Base-by-base conservation (phyloP, 1,140 invertebrate genomes). In the Phymastichus coffea region DNA sequence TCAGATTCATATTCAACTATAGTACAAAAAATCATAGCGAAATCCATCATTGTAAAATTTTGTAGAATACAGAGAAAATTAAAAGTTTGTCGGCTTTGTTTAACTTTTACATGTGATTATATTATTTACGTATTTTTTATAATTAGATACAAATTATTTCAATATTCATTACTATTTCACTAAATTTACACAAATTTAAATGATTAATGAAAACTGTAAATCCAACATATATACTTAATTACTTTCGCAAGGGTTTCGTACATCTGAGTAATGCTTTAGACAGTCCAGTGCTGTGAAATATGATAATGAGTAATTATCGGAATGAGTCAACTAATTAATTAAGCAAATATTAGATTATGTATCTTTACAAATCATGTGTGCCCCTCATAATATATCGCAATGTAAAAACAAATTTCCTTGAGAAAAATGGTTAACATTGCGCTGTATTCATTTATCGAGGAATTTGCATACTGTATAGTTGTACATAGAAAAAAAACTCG, bases 11-110 rank as follows among this genome's bases (percentile, higher is more conserved):
- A 64, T 63, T 66, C 66, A 67, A 54, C 64, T 68, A 71, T 65
- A 74, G 72, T 74, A 74, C 71, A 74, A 75, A 72, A 57, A 66
- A 58, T 65, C 66, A 69, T 66, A 66, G 66, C 54, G 47, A 60
- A 48, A 65, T 64, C 40, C 22, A 57, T 58, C 62, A 70, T 63
- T 75, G 73, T 75, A 74, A 65, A 71, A 70, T 72, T 71, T 65
- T 75, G 70, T 75, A 74, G 70, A 30, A 72, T 73, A n/a, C n/a
- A n/a, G n/a, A 72, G 63, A 43, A 59, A 66, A 53, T 68, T 65
- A 43, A 38, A 46, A 63, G 69, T n/a, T 68, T 57, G 20, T 63
- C 63, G 60, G 68, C 53, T 61, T 71, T 66, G 66, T 68, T 67
- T 64, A 65, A 63, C 57, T 64, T 66, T 64, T 59, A 63, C 23